Evolutionary conservation across 2,888 invertebrate species (phyloP).

Genomic region (Acanthosepion esculentum): DNA sequence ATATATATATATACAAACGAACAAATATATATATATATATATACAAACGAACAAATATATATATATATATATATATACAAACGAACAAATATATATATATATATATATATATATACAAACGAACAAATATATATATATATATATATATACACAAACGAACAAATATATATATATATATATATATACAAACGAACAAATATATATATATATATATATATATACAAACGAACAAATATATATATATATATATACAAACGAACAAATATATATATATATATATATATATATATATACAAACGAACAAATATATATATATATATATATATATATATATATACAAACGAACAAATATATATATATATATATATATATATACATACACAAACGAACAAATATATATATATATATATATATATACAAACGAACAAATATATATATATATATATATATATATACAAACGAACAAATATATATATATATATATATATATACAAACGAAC

Average conservation of each 20-base stretch:
- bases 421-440: no score
- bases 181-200: background rate
- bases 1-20: background rate
- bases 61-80: background rate
- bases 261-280: background rate
- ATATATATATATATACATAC: no score
- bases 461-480: no score
- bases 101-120: background rate
- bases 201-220: background rate
- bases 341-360: no score
- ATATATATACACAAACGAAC: background rate
- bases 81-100: background rate
- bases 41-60: background rate
- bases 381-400: no score
- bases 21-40: background rate
- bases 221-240: background rate
- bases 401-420: no score
- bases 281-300: background rate
- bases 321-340: no score
- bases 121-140: background rate
- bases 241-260: background rate
- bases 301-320: slow-evolving; percentile 36
- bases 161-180: background rate
- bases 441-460: no score
- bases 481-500: no score